Conservation (phyloP, 2,888 invertebrate species). For the Xiphydria camelus region DNA sequence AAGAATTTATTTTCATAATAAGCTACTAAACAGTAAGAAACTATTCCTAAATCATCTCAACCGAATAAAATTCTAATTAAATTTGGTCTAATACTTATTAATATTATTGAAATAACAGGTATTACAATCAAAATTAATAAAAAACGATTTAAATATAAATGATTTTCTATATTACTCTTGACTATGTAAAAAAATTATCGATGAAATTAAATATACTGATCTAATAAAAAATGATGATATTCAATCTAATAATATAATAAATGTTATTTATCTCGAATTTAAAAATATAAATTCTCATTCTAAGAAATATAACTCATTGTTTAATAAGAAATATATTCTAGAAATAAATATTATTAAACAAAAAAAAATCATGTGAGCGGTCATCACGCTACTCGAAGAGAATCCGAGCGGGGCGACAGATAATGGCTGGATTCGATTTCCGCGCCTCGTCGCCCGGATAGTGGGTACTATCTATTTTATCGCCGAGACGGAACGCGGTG, state of each 20-base stretch:
- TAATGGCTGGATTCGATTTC: too few relatives aligned
- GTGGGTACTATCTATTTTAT: too few relatives aligned
- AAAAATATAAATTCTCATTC: slow-evolving; percentile 63
- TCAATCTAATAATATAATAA: slow-evolving; percentile 68
- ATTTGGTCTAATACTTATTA: slow-evolving; percentile 72
- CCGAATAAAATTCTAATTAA: slow-evolving; percentile 73
- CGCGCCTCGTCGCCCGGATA: too few relatives aligned
- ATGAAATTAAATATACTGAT: slow-evolving; percentile 70
- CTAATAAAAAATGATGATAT: slow-evolving; percentile 68
- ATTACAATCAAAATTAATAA: slow-evolving; percentile 66
- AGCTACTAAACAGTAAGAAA: slow-evolving; percentile 75
- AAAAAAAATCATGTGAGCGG: too few relatives aligned
- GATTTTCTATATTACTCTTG: slow-evolving; percentile 65
- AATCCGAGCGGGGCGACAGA: too few relatives aligned
- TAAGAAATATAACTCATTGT: slow-evolving; percentile 59
- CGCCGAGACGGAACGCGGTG: too few relatives aligned
- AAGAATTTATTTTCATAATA: slow-evolving; percentile 72
- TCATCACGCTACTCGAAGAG: too few relatives aligned
- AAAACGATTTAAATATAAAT: slow-evolving; percentile 66
- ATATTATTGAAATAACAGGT: slow-evolving; percentile 70
- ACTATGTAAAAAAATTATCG: slow-evolving; percentile 68
- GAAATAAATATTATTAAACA: slow-evolving; percentile 48
- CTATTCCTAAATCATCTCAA: slow-evolving; percentile 73
- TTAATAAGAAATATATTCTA: slow-evolving; percentile 59
- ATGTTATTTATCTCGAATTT: slow-evolving; percentile 59